Evolutionary conservation across 2,797 vertebrate species (phyloP).

Genomic region (Phataginus tetradactyla): DNA sequence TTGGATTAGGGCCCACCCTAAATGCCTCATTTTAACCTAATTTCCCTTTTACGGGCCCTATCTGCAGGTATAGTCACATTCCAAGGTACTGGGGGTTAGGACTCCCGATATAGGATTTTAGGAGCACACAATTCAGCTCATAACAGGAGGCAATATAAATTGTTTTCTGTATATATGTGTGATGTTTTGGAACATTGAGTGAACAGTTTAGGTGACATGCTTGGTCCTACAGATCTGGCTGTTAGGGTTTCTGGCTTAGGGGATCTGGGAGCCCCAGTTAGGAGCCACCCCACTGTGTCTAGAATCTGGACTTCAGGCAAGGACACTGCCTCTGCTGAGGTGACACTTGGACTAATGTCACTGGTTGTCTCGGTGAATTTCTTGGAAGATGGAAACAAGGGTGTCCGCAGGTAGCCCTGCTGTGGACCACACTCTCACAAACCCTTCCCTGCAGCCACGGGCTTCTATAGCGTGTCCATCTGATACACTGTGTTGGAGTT

Average conservation of each 20-base stretch:
- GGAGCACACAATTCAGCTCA: background rate
- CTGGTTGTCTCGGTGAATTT: background rate
- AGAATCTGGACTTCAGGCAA: background rate
- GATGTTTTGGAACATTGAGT: background rate
- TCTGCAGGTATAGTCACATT: background rate
- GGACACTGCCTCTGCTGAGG: background rate
- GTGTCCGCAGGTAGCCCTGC: background rate
- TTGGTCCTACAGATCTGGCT: background rate
- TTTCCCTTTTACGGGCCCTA: background rate
- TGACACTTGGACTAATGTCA: background rate
- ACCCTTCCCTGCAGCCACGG: background rate
- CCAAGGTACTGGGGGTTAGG: background rate
- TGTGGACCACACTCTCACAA: fast-evolving
- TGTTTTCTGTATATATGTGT: background rate
- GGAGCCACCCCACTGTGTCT: background rate
- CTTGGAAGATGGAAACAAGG: background rate
- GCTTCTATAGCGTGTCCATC: background rate
- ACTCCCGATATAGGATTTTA: background rate
- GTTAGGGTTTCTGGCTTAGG: background rate
- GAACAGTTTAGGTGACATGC: background rate
- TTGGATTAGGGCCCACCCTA: background rate
- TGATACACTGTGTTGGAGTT: background rate
- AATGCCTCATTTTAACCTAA: background rate
- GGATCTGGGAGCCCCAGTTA: background rate
- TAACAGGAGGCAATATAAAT: background rate